phyloP scores from a whole-genome alignment of 2,113 vertebrate species.

The Gymnorhina tibicen region DNA sequence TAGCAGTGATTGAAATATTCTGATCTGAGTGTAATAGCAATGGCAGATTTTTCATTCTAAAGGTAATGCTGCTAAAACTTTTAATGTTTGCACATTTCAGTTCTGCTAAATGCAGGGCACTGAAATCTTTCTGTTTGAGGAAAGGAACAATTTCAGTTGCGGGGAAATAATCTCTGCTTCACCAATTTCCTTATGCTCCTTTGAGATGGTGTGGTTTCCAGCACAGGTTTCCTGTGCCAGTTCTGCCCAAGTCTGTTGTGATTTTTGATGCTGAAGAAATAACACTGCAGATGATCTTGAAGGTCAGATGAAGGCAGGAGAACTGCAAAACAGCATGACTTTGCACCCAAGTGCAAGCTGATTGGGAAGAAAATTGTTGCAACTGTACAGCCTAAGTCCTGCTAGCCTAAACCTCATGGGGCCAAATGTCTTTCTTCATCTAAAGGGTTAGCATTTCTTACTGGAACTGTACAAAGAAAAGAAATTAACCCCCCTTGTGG shows the following conservation, averaged over 20 bases:
- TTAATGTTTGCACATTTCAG: not conserved
- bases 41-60: not conserved
- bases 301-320: slow-evolving; percentile 51
- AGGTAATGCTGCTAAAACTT: not conserved
- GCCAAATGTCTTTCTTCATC: slow-evolving; percentile 23
- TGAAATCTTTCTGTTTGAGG: not conserved
- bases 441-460: slow-evolving; percentile 50
- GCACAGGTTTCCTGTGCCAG: not conserved
- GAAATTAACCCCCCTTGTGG: slow-evolving; percentile 37
- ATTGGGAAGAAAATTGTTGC: slow-evolving; percentile 49
- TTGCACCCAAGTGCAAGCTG: slow-evolving; percentile 35
- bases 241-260: not conserved
- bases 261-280: slow-evolving; percentile 38
- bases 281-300: slow-evolving; percentile 36
- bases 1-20: not conserved
- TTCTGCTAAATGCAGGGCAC: not conserved
- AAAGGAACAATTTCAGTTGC: not conserved
- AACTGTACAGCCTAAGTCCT: slow-evolving; percentile 23
- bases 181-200: not conserved
- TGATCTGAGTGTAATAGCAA: not conserved
- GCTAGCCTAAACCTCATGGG: slow-evolving; percentile 12
- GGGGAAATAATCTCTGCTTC: not conserved
- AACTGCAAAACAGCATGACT: slow-evolving; percentile 13
- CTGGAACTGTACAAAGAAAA: slow-evolving; percentile 56
- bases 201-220: not conserved